Evolutionary conservation across 1,140 invertebrate genomes (phyloP), one percentile per base, ranked within the genome.

Genomic region (Lepidurus couesii): DNA sequence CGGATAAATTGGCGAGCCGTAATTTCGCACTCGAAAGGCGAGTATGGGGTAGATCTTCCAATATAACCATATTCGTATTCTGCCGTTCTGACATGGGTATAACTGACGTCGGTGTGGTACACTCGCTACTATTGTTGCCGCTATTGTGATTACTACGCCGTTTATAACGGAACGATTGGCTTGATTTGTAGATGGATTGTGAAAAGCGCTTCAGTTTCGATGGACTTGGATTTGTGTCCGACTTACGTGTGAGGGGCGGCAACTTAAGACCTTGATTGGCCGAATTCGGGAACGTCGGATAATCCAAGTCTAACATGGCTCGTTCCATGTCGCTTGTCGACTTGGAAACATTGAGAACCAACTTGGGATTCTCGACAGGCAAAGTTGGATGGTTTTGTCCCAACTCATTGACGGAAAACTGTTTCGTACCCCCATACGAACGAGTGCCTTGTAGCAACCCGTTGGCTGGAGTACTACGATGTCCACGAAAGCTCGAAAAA

Each of bases 271-370:
- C 21, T n/a, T 65, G 53, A 7, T 13, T 13, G 6, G 53, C 53
- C 21, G 53, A 65, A 16, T 65, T 65, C 8, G 53, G n/a, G 13
- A 65, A 65, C 9, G 53, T 65, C 3, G 53, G 53, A 21, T 65
- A 65, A 65, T 65, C 53, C 53, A 65, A 65, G 13, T 65, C 53
- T 21, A 21, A 65, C 53, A 65, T 16, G 53, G 53, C 13, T 65
- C 53, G 53, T 7, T 65, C 53, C 53, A 65, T 65, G 21, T 65
- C 53, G 53, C 53, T 65, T 9, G 53, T 65, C 53, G 53, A 65
- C 13, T 21, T 65, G 53, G 53, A 65, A 13, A 65, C 53, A 21
- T 65, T 65, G 16, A 65, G 53, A 13, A 65, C 53, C n/a, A 65
- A 65, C 21, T 65, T 65, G 9, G 53, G 53, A 65, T 65, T 21